A percentile compares a stretch with the other conserved stretches of the same genome.
Evolutionary conservation across 2,797 vertebrate genomes (phyloP).

Genomic region (Pseudochromis fuscus): DNA sequence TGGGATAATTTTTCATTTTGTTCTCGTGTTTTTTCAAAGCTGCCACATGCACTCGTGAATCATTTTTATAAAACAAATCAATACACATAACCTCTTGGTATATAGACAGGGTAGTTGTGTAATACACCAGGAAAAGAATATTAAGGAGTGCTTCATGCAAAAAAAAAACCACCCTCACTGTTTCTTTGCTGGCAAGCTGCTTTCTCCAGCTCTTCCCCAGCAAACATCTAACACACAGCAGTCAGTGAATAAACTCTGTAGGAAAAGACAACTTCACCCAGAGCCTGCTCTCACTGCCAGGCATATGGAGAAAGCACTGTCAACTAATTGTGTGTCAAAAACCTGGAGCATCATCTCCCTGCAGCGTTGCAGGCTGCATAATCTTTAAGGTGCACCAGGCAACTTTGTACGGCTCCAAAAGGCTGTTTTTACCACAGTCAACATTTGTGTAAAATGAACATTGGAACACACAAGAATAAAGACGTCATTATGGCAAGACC

Average conservation of each 20-base stretch:
- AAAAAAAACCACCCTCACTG: constrained; percentile 29
- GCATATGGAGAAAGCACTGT: constrained; percentile 47
- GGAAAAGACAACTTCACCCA: constrained; percentile 56
- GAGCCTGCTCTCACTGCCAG: constrained; percentile 49
- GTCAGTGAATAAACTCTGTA: constrained; percentile 34
- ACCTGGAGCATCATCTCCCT: constrained; percentile 28
- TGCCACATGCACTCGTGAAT: neutral
- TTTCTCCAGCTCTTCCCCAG: constrained; percentile 42
- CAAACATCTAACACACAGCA: constrained; percentile 54
- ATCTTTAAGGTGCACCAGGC: constrained; percentile 19
- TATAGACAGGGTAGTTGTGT: constrained; percentile 27
- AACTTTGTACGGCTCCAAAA: constrained; percentile 25
- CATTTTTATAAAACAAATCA: constrained; percentile 15
- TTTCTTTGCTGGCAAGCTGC: constrained; percentile 40
- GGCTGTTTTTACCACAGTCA: constrained; percentile 3
- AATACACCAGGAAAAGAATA: constrained; percentile 10
- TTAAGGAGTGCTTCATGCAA: constrained; percentile 12
- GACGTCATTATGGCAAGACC: constrained; percentile 9
- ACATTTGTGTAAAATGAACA: constrained; percentile 22
- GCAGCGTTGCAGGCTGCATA: constrained; percentile 23
- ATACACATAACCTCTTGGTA: constrained; percentile 5
- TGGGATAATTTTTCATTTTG: neutral
- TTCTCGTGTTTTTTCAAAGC: neutral
- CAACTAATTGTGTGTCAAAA: constrained; percentile 70
- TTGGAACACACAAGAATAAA: constrained; percentile 1